Conservation (phyloP, 2,113 vertebrate species). For the Corydoras maculifer region DNA sequence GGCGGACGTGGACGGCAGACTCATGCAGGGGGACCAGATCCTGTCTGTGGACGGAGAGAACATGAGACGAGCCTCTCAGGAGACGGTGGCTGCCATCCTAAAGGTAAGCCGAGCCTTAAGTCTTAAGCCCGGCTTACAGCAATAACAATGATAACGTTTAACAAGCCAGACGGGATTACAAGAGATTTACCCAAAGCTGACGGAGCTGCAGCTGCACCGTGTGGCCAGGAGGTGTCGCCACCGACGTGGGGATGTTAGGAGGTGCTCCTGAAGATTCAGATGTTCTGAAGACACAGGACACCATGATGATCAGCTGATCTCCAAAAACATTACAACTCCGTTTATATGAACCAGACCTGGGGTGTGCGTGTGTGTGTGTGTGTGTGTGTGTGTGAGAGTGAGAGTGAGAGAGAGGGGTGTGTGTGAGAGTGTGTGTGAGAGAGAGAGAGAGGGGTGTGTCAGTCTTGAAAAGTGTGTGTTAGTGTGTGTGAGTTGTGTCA, state of each 20-base stretch:
- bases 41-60: constrained; percentile 87
- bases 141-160: background rate
- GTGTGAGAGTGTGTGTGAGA: no score
- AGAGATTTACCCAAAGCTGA: constrained; percentile 6
- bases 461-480: background rate
- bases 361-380: no score
- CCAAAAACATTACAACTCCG: background rate
- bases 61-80: constrained; percentile 81
- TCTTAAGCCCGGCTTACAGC: constrained; percentile 28
- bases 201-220: background rate
- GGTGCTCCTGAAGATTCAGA: no score
- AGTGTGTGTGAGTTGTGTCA: no score
- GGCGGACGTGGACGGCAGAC: constrained; percentile 86
- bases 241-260: constrained; percentile 2
- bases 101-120: constrained; percentile 67
- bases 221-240: constrained; percentile 34
- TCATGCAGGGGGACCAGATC: constrained; percentile 96
- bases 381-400: no score
- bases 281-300: no score
- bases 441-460: no score
- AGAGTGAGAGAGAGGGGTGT: no score
- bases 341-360: no score
- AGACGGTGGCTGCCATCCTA: constrained; percentile 82
- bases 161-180: constrained; percentile 15
- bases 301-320: no score